phyloP scores from a whole-genome alignment of 64 coral and sea anemone genomes.

The Astreopora myriophthalma region DNA sequence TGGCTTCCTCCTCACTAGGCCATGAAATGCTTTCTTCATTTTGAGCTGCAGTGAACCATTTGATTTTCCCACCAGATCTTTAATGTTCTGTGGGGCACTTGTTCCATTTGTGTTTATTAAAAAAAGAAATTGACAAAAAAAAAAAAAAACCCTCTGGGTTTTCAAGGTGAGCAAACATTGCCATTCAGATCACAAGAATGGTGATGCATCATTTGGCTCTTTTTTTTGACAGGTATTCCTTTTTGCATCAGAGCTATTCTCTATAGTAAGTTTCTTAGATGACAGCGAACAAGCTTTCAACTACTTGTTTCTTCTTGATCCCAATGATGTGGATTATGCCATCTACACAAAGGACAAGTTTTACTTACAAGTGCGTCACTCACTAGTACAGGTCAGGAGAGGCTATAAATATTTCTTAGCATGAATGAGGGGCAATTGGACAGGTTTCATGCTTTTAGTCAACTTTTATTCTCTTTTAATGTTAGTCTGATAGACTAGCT shows the following conservation, averaged over 20 bases:
- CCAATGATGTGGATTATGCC: conserved; percentile 28
- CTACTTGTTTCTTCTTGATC: conserved; percentile 65
- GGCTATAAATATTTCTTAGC: not conserved
- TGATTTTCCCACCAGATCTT: too few species aligned
- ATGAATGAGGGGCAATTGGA: not conserved
- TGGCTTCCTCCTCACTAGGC: too few species aligned
- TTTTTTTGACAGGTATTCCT: conserved; percentile 58
- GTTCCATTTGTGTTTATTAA: too few species aligned
- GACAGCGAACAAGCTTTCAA: conserved; percentile 65
- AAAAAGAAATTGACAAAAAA: too few species aligned
- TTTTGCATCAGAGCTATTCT: conserved; percentile 85
- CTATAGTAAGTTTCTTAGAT: conserved; percentile 74
- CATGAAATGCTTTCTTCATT: too few species aligned
- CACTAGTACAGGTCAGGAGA: conserved; percentile 70
- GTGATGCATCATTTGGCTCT: not conserved
- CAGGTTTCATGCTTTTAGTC: not conserved
- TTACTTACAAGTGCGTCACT: conserved; percentile 73
- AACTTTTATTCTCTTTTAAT: too few species aligned
- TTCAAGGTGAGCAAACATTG: too few species aligned
- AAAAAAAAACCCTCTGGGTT: too few species aligned
- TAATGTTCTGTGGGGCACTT: too few species aligned
- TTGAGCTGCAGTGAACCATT: too few species aligned
- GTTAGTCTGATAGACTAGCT: too few species aligned
- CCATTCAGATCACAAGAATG: not conserved
- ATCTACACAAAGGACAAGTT: conserved; percentile 85